phyloP scores from a whole-genome alignment of 2,888 invertebrate genomes.

The Molorchus minor region DNA sequence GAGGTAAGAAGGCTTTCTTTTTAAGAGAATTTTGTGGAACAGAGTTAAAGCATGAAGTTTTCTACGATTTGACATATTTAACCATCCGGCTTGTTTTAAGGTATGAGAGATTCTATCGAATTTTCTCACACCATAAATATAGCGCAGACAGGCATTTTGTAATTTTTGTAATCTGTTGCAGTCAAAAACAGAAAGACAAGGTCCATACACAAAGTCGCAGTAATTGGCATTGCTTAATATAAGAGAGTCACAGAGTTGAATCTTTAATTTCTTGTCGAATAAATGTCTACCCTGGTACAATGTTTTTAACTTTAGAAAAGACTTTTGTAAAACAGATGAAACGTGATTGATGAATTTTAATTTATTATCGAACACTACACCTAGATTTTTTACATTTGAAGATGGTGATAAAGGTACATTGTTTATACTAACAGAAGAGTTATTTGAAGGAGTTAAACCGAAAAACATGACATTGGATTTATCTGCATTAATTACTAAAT shows the following conservation, averaged over 20 bases:
- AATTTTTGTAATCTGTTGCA: conserved; percentile 2
- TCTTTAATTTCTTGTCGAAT: conserved; percentile 1
- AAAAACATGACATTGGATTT: neutral
- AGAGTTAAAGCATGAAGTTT: neutral
- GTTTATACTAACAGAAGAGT: neutral
- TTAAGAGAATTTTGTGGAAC: neutral
- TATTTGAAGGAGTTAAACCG: neutral
- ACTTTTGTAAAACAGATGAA: conserved; percentile 10
- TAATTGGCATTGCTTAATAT: conserved; percentile 2
- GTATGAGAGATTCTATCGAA: conserved; percentile 6
- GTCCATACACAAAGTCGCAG: conserved; percentile 4
- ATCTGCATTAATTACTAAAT: neutral
- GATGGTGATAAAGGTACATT: neutral
- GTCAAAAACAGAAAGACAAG: neutral
- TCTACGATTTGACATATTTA: conserved; percentile 1
- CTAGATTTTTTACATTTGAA: neutral
- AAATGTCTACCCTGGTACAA: conserved; percentile 11
- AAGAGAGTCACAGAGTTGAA: conserved; percentile 1
- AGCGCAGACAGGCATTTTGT: conserved; percentile 3
- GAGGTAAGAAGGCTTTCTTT: neutral
- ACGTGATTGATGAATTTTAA: conserved; percentile 12
- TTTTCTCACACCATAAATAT: neutral
- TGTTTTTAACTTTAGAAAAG: conserved; percentile 6
- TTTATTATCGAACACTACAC: conserved; percentile 8
- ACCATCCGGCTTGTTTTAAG: neutral